A percentile compares a stretch with the other conserved stretches of the same genome.
Conservation (phyloP, 2,797 vertebrate genomes). For the Chaetophractus vellerosus region DNA sequence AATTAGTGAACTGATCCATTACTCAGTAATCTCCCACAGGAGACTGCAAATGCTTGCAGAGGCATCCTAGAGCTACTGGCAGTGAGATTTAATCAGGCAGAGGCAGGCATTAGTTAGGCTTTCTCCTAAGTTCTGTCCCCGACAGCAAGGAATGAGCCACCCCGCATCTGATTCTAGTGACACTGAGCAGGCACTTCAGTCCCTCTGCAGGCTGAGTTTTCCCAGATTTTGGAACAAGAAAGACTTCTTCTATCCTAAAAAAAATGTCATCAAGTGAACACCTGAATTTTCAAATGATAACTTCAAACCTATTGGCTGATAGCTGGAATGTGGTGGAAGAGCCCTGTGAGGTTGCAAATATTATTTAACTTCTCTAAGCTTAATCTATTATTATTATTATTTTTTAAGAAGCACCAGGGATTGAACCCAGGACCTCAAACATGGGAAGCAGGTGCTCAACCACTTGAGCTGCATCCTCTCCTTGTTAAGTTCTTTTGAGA, state of each 20-base stretch:
- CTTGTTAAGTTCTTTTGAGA: too few relatives aligned
- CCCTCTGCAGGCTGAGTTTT: neutral
- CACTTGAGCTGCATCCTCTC: too few relatives aligned
- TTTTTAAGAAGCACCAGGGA: too few relatives aligned
- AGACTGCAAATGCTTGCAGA: too few relatives aligned
- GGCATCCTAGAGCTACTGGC: rapidly evolving
- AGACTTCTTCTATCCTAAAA: neutral
- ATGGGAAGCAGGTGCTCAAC: too few relatives aligned
- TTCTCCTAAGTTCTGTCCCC: neutral
- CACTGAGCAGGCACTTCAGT: neutral
- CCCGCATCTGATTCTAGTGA: neutral
- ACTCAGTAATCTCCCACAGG: neutral
- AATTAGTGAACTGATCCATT: too few relatives aligned
- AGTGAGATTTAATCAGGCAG: rapidly evolving
- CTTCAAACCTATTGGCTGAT: neutral
- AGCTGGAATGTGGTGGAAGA: too few relatives aligned
- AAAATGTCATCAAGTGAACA: neutral
- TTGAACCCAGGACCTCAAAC: too few relatives aligned
- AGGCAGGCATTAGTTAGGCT: neutral
- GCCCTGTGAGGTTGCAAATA: neutral
- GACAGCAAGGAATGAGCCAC: neutral
- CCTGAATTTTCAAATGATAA: neutral
- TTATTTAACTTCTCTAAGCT: neutral
- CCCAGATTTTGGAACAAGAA: too few relatives aligned
- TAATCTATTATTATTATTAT: too few relatives aligned